phyloP scores from a whole-genome alignment of 2,797 vertebrate genomes.

The Pelochelys cantorii region DNA sequence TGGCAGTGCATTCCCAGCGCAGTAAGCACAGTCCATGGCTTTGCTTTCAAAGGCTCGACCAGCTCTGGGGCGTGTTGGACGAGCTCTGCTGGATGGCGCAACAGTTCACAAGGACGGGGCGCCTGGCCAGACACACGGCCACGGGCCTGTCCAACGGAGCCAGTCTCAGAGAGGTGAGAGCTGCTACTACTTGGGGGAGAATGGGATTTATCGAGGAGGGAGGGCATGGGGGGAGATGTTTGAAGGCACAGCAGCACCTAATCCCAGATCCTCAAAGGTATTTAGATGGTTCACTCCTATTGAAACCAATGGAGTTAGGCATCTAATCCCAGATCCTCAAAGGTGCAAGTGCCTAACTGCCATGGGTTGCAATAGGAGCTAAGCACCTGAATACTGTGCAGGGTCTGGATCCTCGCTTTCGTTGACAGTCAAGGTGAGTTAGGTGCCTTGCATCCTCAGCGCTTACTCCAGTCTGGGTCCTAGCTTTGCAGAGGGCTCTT shows the following conservation, averaged over 20 bases:
- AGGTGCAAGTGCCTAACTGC: too few relatives aligned
- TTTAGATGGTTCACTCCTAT: too few relatives aligned
- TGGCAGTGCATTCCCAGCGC: neutral
- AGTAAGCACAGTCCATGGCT: neutral
- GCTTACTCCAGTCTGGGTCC: neutral
- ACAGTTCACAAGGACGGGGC: neutral
- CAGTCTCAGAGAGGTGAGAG: neutral
- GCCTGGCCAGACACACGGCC: constrained; percentile 13
- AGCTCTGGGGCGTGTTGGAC: constrained; percentile 61
- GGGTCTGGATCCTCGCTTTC: neutral
- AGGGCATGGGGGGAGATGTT: neutral
- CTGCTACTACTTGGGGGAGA: neutral
- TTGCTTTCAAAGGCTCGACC: constrained; percentile 54
- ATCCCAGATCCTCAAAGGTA: too few relatives aligned
- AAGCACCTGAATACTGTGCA: neutral
- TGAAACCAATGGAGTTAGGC: neutral
- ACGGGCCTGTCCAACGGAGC: neutral
- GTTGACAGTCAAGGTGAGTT: neutral
- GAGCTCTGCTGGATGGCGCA: constrained; percentile 7
- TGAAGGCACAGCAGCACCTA: neutral
- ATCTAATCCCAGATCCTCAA: too few relatives aligned
- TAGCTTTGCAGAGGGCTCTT: neutral
- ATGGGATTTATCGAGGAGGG: neutral
- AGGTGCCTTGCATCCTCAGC: neutral
- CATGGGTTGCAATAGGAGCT: neutral